Evolutionary conservation across 2,113 vertebrate genomes (phyloP), one percentile per base, ranked within the genome.

Genomic region (Carlito syrichta): DNA sequence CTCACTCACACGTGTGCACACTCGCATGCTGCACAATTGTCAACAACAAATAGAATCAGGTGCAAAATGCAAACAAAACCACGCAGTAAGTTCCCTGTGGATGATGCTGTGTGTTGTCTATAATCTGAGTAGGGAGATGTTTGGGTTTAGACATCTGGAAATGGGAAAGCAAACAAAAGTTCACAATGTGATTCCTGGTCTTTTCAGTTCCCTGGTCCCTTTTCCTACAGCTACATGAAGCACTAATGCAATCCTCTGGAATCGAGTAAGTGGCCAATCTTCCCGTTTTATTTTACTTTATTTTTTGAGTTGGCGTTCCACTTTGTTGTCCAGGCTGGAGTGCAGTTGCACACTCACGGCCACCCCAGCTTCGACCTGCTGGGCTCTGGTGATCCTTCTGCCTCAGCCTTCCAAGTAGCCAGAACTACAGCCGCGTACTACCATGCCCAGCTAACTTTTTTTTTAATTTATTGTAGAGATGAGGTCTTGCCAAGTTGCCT

Each of bases 171-270:
- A 43, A 69, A 71, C 35, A 27, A 35, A 14, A 52, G 30, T 20
- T 71, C n/a, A n/a, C 4, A 0, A 13, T n/a, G 43, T 30, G 52
- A n/a, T 27, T 58, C 62, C 9, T 91, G 8, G 19, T 69, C 85
- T 56, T 69, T 12, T 40, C 8, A 35, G 2, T 8, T 82, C 62
- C 1, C 7, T 0, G 6, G 56, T 27, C 16, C 9, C 54, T 92
- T 90, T 83, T 58, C 69, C n/a, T 12, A 17, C 23, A 73, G 76
- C 62, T 14, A 9, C 20, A 0, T 4, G 4, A 38, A 84, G 56
- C 62, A 4, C 17, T 6, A 12, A 14, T 2, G 16, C 32, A 30
- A 30, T n/a, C 63, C 40, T 89, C 1, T 0, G 66, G 54, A 10
- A 6, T 0, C 16, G 6, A 32, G 6, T 11, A 38, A 69, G 45